Percentiles rank a stretch among this genome's conserved stretches.
Evolutionary conservation across 2,888 invertebrate species (phyloP).

Genomic region (Girardia tigrina): DNA sequence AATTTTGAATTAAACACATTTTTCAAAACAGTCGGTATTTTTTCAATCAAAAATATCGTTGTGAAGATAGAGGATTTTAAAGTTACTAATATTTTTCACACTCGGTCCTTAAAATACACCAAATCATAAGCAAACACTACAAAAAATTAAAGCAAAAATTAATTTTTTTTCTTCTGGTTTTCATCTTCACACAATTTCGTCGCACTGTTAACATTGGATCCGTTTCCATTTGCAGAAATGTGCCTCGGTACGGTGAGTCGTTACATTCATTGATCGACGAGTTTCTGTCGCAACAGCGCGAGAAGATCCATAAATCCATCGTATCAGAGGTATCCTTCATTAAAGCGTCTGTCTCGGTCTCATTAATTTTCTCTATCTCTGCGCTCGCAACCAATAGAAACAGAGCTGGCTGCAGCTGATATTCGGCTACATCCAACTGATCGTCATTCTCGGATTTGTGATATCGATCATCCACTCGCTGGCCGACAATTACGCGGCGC

Average conservation of each 20-base stretch:
- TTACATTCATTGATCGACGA: background rate
- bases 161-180: too few species aligned
- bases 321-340: background rate
- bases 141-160: too few species aligned
- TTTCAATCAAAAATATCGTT: too few species aligned
- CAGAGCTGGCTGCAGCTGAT: background rate
- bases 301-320: constrained; percentile 16
- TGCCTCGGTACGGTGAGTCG: background rate
- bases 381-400: background rate
- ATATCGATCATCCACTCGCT: background rate
- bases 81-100: too few species aligned
- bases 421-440: background rate
- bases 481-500: background rate
- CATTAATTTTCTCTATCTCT: background rate
- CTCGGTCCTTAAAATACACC: too few species aligned
- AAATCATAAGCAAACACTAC: too few species aligned
- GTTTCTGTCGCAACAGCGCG: background rate
- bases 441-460: background rate
- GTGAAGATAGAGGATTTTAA: too few species aligned
- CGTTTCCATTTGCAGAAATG: background rate
- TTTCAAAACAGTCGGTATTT: too few species aligned
- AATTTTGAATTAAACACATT: too few species aligned
- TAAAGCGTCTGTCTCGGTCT: too few species aligned
- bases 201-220: too few species aligned
- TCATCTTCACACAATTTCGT: too few species aligned